Conservation (phyloP, 2,888 invertebrate genomes). For the Ophioninae sp. region DNA sequence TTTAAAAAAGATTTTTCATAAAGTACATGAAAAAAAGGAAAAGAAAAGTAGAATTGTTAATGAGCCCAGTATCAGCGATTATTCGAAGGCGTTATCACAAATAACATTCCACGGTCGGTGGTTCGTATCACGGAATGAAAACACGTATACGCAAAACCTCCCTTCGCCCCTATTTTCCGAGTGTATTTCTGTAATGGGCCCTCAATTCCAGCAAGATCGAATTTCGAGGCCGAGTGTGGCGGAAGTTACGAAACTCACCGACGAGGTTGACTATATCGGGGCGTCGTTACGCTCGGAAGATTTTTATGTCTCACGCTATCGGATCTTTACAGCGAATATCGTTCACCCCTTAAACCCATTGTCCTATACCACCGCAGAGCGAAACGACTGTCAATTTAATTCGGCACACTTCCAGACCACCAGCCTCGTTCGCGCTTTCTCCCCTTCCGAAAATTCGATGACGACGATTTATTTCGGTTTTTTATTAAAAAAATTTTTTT, state of each 20-base stretch:
- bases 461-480: not conserved
- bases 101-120: not conserved
- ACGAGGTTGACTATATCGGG: not conserved
- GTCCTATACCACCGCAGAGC: not conserved
- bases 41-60: not conserved
- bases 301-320: constrained; percentile 8
- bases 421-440: not conserved
- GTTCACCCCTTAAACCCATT: not conserved
- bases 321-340: not conserved
- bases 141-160: constrained; percentile 1
- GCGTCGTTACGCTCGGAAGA: not conserved
- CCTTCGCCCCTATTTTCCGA: not conserved
- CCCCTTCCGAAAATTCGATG: not conserved
- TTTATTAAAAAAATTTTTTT: not conserved
- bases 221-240: not conserved
- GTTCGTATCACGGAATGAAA: not conserved
- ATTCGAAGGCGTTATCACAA: not conserved
- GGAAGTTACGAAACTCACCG: not conserved
- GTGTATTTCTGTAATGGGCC: constrained; percentile 12
- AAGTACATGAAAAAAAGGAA: not conserved
- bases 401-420: not conserved
- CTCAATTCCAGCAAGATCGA: constrained; percentile 13
- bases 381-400: not conserved
- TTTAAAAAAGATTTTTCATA: not conserved
- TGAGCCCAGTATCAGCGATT: not conserved